phyloP scores from a whole-genome alignment of 1,140 invertebrate genomes.

The Sesamia nonagrioides region DNA sequence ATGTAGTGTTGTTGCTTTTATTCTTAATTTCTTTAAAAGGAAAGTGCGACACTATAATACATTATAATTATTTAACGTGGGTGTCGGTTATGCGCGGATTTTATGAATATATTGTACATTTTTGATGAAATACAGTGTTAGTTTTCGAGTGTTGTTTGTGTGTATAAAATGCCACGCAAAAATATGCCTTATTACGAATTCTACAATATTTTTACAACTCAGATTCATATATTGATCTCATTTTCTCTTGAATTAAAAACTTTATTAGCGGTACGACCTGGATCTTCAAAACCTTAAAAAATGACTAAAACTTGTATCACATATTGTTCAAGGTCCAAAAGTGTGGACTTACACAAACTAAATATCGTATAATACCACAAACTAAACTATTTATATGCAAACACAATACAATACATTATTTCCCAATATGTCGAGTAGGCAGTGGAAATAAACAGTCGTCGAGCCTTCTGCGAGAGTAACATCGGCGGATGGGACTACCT shows the following conservation, averaged over 20 bases:
- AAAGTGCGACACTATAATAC: not conserved
- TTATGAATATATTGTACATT: not conserved
- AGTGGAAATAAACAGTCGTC: conserved; percentile 96
- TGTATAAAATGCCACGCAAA: not conserved
- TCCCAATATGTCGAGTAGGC: conserved; percentile 88
- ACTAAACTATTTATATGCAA: not conserved
- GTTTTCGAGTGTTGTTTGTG: conserved; percentile 13
- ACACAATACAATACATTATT: not conserved
- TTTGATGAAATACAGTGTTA: not conserved
- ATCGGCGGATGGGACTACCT: conserved; percentile 98
- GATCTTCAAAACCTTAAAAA: no score
- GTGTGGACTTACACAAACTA: not conserved
- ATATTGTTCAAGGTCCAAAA: no score
- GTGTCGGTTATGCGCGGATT: not conserved
- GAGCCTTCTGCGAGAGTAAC: conserved; percentile 95
- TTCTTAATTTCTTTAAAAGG: not conserved
- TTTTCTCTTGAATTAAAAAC: not conserved
- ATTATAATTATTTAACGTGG: not conserved
- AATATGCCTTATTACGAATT: not conserved
- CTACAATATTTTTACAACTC: not conserved
- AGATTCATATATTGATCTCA: not conserved
- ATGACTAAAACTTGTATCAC: no score
- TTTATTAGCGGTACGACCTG: no score
- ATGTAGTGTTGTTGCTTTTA: not conserved
- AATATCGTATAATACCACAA: not conserved